phyloP scores from a whole-genome alignment of 1,140 invertebrate species.

The Acyrthosiphon pisum region DNA sequence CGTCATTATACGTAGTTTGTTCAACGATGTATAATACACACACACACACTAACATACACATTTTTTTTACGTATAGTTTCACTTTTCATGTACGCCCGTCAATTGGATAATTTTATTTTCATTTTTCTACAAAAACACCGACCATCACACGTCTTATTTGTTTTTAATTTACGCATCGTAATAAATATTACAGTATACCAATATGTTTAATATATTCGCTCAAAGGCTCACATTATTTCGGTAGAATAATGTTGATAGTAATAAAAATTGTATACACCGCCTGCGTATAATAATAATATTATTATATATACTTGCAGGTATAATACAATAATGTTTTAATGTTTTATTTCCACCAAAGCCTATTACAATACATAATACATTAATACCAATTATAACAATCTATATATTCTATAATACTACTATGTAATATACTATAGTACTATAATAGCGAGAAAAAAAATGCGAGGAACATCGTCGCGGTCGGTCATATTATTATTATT shows the following conservation, averaged over 20 bases:
- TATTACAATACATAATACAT: not conserved
- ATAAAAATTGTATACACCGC: not conserved
- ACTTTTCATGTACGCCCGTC: not conserved
- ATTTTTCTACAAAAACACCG: not conserved
- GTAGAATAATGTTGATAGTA: not conserved
- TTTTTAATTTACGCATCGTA: not conserved
- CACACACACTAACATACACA: not conserved
- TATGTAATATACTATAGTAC: not conserved
- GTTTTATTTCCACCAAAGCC: not conserved
- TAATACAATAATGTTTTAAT: not conserved
- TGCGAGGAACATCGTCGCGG: not conserved
- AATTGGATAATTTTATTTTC: constrained; percentile 18
- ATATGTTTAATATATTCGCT: not conserved
- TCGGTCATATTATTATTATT: not conserved
- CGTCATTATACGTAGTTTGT: not conserved
- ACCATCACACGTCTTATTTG: not conserved
- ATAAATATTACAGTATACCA: not conserved
- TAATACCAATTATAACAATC: not conserved
- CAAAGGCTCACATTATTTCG: not conserved
- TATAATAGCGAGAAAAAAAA: not conserved
- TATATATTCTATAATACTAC: too few relatives aligned
- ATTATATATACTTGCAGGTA: not conserved
- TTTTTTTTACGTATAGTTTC: not conserved
- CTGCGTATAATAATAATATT: too few relatives aligned
- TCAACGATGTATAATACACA: not conserved